A percentile compares a stretch with the other conserved stretches of the same genome.
Conservation (phyloP, 2,797 vertebrate genomes). For the Hyperoplus lanceolatus region DNA sequence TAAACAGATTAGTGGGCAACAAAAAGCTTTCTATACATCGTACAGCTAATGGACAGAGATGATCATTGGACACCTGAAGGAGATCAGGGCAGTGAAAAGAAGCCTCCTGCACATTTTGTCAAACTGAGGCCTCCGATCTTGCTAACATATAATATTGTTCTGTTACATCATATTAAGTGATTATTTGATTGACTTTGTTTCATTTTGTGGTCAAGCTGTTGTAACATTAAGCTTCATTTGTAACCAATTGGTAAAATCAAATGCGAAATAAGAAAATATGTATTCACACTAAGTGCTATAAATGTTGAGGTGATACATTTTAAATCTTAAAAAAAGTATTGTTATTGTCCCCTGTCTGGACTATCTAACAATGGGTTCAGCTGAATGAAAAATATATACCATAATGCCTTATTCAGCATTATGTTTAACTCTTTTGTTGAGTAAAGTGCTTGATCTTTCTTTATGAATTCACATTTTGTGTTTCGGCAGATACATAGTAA, state of each 20-base stretch:
- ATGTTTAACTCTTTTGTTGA: constrained; percentile 24
- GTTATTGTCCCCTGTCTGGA: constrained; percentile 17
- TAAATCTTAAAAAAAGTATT: not conserved
- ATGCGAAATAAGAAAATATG: constrained; percentile 22
- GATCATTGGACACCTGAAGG: constrained; percentile 9
- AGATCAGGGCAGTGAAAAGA: not conserved
- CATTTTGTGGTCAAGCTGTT: constrained; percentile 47
- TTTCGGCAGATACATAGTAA: constrained; percentile 20
- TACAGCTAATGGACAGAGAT: constrained; percentile 29
- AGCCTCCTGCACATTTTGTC: constrained; percentile 19
- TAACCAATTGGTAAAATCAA: constrained; percentile 17
- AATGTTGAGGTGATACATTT: constrained; percentile 24
- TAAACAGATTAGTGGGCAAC: constrained; percentile 18
- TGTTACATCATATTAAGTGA: constrained; percentile 37
- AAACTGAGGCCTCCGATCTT: constrained; percentile 17
- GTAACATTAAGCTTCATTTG: constrained; percentile 33
- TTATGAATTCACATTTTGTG: constrained; percentile 28
- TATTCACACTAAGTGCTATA: constrained; percentile 47
- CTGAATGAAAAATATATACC: constrained; percentile 50
- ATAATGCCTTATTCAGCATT: constrained; percentile 62
- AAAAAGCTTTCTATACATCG: constrained; percentile 23
- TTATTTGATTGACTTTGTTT: constrained; percentile 45
- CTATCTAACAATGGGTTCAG: constrained; percentile 5
- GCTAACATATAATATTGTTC: constrained; percentile 22
- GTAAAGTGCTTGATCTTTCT: constrained; percentile 37